A percentile compares a stretch with the other conserved stretches of the same genome.
phyloP scores from a whole-genome alignment of 2,113 vertebrate species.

The Morone chrysops region DNA sequence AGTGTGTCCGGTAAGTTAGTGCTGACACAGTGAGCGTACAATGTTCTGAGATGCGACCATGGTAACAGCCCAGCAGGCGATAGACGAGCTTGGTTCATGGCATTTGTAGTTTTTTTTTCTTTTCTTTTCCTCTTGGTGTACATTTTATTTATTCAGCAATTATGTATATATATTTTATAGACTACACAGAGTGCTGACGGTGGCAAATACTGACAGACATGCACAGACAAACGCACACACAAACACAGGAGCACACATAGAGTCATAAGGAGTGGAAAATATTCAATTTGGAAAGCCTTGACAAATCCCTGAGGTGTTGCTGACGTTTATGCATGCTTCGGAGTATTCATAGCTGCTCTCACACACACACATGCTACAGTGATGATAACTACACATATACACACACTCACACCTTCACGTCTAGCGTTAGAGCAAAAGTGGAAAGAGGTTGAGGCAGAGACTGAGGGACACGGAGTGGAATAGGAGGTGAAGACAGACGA shows the following conservation, averaged over 20 bases:
- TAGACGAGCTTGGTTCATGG: slow-evolving; percentile 23
- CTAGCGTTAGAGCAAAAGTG: slow-evolving; percentile 20
- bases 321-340: slow-evolving; percentile 73
- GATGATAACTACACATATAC: slow-evolving; percentile 44
- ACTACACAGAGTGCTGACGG: slow-evolving; percentile 72
- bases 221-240: slow-evolving; percentile 25
- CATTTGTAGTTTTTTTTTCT: slow-evolving; percentile 49
- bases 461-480: slow-evolving; percentile 55
- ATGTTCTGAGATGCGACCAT: slow-evolving; percentile 56
- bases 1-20: slow-evolving; percentile 59
- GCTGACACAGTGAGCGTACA: slow-evolving; percentile 65
- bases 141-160: slow-evolving; percentile 83
- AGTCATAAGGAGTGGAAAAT: slow-evolving; percentile 67
- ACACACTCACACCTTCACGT: slow-evolving; percentile 54
- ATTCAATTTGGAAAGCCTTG: slow-evolving; percentile 73
- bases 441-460: slow-evolving; percentile 42
- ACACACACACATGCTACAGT: slow-evolving; percentile 33
- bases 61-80: slow-evolving; percentile 65
- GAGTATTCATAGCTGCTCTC: slow-evolving; percentile 70
- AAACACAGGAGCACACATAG: background rate
- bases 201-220: slow-evolving; percentile 53
- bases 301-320: slow-evolving; percentile 77
- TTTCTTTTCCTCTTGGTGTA: slow-evolving; percentile 63
- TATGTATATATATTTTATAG: slow-evolving; percentile 81
- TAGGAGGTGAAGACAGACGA: slow-evolving; percentile 41